Evolutionary conservation across 1,140 invertebrate species (phyloP), one percentile per base, ranked within the genome.

Genomic region (Calycopis cecrops): DNA sequence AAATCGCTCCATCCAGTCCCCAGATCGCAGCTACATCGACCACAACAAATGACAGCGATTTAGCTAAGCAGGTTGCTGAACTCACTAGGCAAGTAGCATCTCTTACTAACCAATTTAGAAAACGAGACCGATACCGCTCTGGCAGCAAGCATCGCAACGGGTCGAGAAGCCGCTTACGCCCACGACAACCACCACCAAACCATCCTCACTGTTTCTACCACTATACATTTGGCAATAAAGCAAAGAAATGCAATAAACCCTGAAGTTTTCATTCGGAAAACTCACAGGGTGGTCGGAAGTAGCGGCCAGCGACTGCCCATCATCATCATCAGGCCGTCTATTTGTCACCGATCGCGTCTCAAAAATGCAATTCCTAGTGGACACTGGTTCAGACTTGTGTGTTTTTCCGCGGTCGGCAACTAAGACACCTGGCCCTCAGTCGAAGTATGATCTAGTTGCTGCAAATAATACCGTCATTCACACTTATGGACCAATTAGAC

Each of bases 401-500:
- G 72, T 69, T 17, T 63, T 65, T 35, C 71, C 72, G 6, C 62
- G 63, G 14, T 66, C 63, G n/a, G 56, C 59, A 9, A 16, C 50
- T 1, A 51, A 47, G 34, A 52, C 60, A 50, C 60, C 38, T 47
- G 59, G 59, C 52, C 12, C 14, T 16, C 52, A 42, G 7, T 37
- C 52, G 18, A 68, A 62, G 16, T 67, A 55, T 48, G 47, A 33
- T 4, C 52, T 73, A 3, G 49, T 34, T 16, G 77, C 75, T 9
- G 77, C 73, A 9, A 71, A 68, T 38, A 42, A 42, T 55, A 67
- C 67, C 4, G 28, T 54, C 0, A 86, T 86, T 4, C 34, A 59
- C 18, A 88, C 83, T n/a, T 87, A 79, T 55, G 82, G 84, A 0
- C 35, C 21, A 3, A 57, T 55, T 14, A 9, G 47, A 4, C 35